Conservation (phyloP, 2,113 vertebrate genomes). For the Plectropomus leopardus region DNA sequence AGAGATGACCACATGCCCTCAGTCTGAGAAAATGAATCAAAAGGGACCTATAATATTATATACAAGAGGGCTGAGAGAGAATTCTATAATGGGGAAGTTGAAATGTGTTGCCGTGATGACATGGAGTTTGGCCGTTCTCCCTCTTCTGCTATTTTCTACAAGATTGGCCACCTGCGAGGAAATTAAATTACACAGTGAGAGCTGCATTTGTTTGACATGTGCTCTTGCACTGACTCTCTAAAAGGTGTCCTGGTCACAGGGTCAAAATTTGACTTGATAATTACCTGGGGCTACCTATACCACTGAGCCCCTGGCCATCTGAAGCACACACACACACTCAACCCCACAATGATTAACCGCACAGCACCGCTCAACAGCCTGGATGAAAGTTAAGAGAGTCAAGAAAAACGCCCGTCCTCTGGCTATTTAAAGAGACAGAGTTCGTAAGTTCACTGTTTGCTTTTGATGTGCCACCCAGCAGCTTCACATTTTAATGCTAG, state of each 20-base stretch:
- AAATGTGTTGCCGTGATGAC: conserved; percentile 21
- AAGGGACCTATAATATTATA: conserved; percentile 12
- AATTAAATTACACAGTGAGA: conserved; percentile 50
- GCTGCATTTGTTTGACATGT: conserved; percentile 61
- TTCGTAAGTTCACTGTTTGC: background rate
- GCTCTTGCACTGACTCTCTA: conserved; percentile 43
- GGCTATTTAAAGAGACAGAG: conserved; percentile 14
- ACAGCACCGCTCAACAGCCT: background rate
- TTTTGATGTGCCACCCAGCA: conserved; percentile 3
- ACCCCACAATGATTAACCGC: background rate
- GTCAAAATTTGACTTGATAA: conserved; percentile 65
- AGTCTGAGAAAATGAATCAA: conserved; percentile 39
- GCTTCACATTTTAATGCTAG: conserved; percentile 7
- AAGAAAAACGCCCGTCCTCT: background rate
- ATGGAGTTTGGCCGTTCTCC: conserved; percentile 27
- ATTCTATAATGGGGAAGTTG: conserved; percentile 41
- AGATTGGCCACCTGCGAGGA: conserved; percentile 49
- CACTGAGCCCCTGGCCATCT: conserved; percentile 1
- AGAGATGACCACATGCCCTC: background rate
- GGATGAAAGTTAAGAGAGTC: background rate
- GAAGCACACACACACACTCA: conserved; percentile 17
- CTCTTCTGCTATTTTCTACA: conserved; percentile 23
- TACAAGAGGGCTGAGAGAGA: conserved; percentile 11
- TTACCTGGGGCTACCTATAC: conserved; percentile 8
- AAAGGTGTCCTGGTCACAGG: conserved; percentile 46